These are phyloP conservation scores for Drosophila ananassae DNA, from an alignment of 1,140 invertebrate species.

Conservation along the genomic window DNA sequence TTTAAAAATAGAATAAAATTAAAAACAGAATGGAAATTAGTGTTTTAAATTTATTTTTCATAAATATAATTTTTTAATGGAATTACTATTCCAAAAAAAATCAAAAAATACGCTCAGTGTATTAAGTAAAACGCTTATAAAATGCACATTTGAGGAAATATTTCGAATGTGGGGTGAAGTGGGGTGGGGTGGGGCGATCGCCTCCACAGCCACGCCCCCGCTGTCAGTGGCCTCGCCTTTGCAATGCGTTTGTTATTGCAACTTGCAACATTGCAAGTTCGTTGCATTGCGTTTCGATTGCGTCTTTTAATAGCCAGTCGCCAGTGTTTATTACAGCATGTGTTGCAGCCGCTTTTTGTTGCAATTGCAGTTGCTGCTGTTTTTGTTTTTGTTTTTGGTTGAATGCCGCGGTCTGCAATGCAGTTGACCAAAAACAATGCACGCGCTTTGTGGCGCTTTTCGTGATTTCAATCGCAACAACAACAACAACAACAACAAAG, in stretches of 20 bases:
- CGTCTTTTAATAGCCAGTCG: slow-evolving; percentile 45
- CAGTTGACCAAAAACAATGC: slow-evolving; percentile 78
- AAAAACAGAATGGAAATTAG: too few species aligned
- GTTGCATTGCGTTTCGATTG: slow-evolving; percentile 33
- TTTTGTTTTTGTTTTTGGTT: slow-evolving; percentile 1
- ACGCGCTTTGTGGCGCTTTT: slow-evolving; percentile 53
- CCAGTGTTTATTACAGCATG: slow-evolving; percentile 21
- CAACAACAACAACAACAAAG: slow-evolving; percentile 21
- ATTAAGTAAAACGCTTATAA: neutral
- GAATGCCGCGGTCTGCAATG: slow-evolving; percentile 56
- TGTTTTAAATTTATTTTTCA: too few species aligned
- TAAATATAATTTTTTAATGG: too few species aligned
- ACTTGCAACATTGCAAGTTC: neutral
- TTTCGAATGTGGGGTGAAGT: too few species aligned
- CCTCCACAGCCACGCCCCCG: slow-evolving; percentile 28
- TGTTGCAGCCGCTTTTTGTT: slow-evolving; percentile 26
- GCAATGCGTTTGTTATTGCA: too few species aligned
- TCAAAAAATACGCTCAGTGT: neutral
- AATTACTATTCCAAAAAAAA: too few species aligned
- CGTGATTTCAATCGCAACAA: slow-evolving; percentile 66
- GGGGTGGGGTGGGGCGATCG: neutral
- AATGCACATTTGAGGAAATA: neutral
- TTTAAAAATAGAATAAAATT: too few species aligned
- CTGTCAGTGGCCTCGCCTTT: slow-evolving; percentile 24
- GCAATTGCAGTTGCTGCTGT: slow-evolving; percentile 5